A percentile compares a stretch with the other conserved stretches of the same genome.
Conservation (phyloP, 2,797 vertebrate genomes). For the Brachyrhaphis roseni region DNA sequence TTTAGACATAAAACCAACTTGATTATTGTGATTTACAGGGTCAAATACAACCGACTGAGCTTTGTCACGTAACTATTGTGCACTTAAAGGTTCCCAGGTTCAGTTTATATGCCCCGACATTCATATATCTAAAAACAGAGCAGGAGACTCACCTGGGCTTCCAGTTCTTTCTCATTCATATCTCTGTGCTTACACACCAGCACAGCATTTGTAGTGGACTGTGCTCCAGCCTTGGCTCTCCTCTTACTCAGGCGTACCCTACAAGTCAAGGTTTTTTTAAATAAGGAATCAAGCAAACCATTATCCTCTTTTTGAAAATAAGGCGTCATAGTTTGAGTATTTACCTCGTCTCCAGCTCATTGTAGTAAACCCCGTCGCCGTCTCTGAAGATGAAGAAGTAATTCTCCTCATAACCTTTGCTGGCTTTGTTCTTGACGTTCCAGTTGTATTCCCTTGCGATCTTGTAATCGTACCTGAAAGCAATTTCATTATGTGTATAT, state of each 20-base stretch:
- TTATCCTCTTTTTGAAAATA: not conserved
- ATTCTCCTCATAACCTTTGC: slow-evolving; percentile 97
- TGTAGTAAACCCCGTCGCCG: slow-evolving; percentile 94
- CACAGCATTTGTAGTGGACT: slow-evolving; percentile 93
- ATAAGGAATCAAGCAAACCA: not conserved
- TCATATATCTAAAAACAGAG: not conserved
- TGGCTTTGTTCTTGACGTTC: slow-evolving; percentile 98
- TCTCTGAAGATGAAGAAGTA: slow-evolving; percentile 98
- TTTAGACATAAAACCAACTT: not conserved
- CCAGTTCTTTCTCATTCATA: slow-evolving; percentile 97
- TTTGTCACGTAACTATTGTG: not conserved
- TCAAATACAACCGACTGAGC: not conserved
- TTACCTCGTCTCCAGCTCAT: slow-evolving; percentile 93
- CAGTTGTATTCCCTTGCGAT: slow-evolving; percentile 97
- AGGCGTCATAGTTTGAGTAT: not conserved
- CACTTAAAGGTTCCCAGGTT: not conserved
- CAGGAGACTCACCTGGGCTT: slow-evolving; percentile 87
- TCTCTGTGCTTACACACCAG: slow-evolving; percentile 96
- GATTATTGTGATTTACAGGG: not conserved
- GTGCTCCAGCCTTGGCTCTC: slow-evolving; percentile 92
- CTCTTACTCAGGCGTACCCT: slow-evolving; percentile 96
- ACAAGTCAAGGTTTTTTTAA: slow-evolving; percentile 18
- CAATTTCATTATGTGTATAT: no score
- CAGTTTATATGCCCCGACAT: not conserved
- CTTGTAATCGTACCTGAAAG: slow-evolving; percentile 92